Base-by-base conservation (phyloP, 2,888 invertebrate species). In the Phengaris arion region DNA sequence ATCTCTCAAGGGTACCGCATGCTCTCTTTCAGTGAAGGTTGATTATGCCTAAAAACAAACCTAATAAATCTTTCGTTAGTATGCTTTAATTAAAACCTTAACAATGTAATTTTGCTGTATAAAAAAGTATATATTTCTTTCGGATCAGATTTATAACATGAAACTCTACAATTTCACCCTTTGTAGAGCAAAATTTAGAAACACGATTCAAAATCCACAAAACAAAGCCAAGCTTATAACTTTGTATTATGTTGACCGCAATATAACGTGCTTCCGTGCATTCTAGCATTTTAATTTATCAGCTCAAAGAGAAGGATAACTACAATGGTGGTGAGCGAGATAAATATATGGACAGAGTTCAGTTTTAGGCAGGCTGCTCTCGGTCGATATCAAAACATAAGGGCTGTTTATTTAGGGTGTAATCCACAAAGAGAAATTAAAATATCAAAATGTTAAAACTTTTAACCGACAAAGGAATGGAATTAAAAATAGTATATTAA, bases 341-440 rank as follows among this genome's bases (percentile, higher is more conserved):
- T n/a, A 45, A 64, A 54, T 57, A 75, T 74, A 74, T 68, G 54
- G 55, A 48, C 51, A 46, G 15, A 57, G 75, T 69, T 76, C 75
- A 77, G 74, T 68, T 74, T 35, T 52, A 72, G 74, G 73, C 68
- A 48, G 73, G 75, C 74, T 72, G 45, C 35, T 74, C 55, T 64
- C 76, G 80, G 78, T 80, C 80, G 77, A 80, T 80, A 80, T 74
- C 52, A 35, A 35, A 72, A 72, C 72, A 8, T 72, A 77, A 78
- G 80, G 81, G 79, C 74, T 78, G 80, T 79, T 81, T 79, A 77
- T 79, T 79, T 80, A 77, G 81, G 80, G 81, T 79, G 77, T 51
- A 76, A 74, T 72, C 68, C 72, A 72, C 70, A 45, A 52, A 52
- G 22, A 72, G 57, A 76, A 52, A 68, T 75, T 78, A 76, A 46